These are phyloP conservation scores for Macroglossus sobrinus DNA, from an alignment of 2,113 vertebrate species.

Conservation along the genomic window DNA sequence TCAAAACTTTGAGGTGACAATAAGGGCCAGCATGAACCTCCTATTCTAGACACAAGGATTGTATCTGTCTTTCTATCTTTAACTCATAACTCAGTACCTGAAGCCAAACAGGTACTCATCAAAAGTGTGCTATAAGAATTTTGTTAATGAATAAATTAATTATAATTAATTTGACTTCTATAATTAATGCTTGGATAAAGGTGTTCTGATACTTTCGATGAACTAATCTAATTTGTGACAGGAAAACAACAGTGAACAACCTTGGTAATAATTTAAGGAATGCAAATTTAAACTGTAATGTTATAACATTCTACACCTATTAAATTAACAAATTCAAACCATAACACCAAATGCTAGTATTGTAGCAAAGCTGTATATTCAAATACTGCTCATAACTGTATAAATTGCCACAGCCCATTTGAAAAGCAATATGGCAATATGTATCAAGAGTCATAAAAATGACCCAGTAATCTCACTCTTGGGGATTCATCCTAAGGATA, in stretches of 20 bases:
- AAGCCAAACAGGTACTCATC: not conserved
- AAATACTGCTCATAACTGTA: not conserved
- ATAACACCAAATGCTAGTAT: not conserved
- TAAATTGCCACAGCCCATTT: conserved; percentile 28
- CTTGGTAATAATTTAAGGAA: not conserved
- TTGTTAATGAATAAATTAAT: not conserved
- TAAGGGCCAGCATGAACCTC: not conserved
- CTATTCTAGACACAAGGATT: not conserved
- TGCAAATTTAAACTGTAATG: conserved; percentile 8
- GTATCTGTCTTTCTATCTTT: not conserved
- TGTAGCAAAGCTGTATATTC: not conserved
- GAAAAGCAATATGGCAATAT: conserved; percentile 45
- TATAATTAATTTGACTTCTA: not conserved
- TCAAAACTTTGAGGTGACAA: not conserved
- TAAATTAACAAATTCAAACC: conserved; percentile 36
- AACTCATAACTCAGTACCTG: not conserved
- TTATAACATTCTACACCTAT: not conserved
- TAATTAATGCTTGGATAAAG: conserved; percentile 14
- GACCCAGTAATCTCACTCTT: not conserved
- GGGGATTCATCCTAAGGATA: conserved; percentile 29
- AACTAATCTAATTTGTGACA: not conserved
- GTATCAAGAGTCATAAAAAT: conserved; percentile 29
- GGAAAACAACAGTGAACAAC: not conserved
- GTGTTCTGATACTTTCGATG: not conserved
- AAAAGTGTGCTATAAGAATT: not conserved